Conservation (phyloP, 1,140 invertebrate species). For the Zaprionus kolodkinae region DNA sequence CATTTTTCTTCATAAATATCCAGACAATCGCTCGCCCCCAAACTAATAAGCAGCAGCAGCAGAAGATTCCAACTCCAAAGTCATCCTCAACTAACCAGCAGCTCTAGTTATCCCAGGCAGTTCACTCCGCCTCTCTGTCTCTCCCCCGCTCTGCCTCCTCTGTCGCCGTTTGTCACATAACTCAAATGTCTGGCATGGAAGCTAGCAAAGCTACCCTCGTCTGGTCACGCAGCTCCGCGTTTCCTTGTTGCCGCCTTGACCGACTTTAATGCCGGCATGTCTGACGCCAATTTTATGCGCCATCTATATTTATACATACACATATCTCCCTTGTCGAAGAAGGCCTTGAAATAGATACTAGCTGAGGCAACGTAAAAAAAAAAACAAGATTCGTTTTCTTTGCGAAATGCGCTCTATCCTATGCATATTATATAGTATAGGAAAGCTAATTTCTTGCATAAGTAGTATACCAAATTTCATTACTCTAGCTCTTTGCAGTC, state of each 20-base stretch:
- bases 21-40: constrained; percentile 57
- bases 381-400: background rate
- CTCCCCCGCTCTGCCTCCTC: constrained; percentile 19
- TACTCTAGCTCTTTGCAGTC: background rate
- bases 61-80: constrained; percentile 28
- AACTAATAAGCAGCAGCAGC: constrained; percentile 77
- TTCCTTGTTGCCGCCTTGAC: constrained; percentile 63
- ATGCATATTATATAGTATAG: background rate
- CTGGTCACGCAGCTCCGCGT: constrained; percentile 71
- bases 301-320: constrained; percentile 40
- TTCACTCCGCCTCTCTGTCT: constrained; percentile 10
- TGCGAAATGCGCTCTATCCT: background rate
- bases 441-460: background rate
- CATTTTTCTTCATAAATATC: constrained; percentile 76
- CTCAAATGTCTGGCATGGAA: constrained; percentile 67
- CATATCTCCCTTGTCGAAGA: background rate
- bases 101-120: constrained; percentile 8
- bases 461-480: background rate
- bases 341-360: constrained; percentile 8
- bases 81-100: constrained; percentile 13
- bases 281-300: constrained; percentile 81
- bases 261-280: constrained; percentile 74
- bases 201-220: constrained; percentile 78
- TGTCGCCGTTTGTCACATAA: constrained; percentile 71
- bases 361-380: no score